Evolutionary conservation across 2,113 vertebrate genomes (phyloP).

Genomic region (Pteronura brasiliensis): DNA sequence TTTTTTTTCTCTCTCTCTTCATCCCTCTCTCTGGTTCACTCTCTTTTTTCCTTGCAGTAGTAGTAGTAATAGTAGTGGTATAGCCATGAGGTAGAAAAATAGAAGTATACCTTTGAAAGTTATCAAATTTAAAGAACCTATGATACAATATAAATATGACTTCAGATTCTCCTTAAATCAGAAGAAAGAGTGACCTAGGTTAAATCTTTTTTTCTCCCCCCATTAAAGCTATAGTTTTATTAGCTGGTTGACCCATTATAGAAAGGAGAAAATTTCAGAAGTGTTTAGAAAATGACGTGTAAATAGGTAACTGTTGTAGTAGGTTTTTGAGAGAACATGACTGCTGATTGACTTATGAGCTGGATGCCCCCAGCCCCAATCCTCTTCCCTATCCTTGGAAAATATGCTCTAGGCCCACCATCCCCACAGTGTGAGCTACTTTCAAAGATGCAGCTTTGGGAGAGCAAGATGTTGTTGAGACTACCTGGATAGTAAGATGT

Average conservation of each 20-base stretch:
- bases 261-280: background rate
- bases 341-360: fast-evolving
- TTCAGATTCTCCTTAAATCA: background rate
- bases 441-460: background rate
- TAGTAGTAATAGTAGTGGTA: background rate
- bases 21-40: background rate
- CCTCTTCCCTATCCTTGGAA: no score
- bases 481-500: no score
- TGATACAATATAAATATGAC: background rate
- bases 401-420: background rate
- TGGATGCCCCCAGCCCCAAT: no score
- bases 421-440: background rate
- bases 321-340: background rate
- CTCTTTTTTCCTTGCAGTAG: background rate
- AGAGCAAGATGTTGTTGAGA: background rate
- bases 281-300: background rate
- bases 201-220: background rate
- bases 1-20: background rate
- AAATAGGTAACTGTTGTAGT: background rate
- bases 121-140: background rate
- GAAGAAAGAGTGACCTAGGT: background rate
- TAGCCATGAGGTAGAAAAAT: background rate
- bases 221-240: background rate
- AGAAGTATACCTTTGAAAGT: background rate
- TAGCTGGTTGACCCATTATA: background rate